Conservation (phyloP, 2,797 vertebrate species). For the Netta rufina region DNA sequence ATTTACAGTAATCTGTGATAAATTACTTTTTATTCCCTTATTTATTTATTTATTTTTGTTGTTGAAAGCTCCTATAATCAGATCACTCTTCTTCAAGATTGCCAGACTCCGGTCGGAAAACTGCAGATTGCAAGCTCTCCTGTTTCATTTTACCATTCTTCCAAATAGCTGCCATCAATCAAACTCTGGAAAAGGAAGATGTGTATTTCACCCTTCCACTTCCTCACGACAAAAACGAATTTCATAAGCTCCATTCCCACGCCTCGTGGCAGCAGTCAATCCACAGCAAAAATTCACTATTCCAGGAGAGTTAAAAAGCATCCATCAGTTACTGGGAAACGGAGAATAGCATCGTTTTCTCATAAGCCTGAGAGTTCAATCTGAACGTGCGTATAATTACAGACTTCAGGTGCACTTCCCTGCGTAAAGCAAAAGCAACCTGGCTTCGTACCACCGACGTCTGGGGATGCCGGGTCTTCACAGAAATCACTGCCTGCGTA, state of each 20-base stretch:
- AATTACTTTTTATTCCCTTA: not conserved
- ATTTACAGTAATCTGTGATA: not conserved
- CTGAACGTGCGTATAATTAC: not conserved
- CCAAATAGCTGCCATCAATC: not conserved
- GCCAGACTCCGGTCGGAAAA: not conserved
- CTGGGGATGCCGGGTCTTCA: not conserved
- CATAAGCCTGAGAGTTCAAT: not conserved
- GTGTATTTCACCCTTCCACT: not conserved
- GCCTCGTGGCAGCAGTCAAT: not conserved
- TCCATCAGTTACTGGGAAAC: not conserved
- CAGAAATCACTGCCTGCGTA: not conserved
- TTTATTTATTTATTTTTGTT: not conserved
- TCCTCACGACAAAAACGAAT: not conserved
- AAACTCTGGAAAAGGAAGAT: not conserved
- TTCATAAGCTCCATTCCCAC: not conserved
- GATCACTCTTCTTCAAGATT: not conserved
- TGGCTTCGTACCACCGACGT: not conserved
- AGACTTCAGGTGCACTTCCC: not conserved
- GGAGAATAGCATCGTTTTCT: not conserved
- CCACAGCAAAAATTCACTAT: not conserved
- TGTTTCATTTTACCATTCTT: slow-evolving; percentile 11
- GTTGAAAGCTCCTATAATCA: not conserved
- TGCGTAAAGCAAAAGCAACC: not conserved
- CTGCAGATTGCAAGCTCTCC: not conserved
- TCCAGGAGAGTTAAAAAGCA: not conserved